These are phyloP conservation scores for Andrena minutula DNA, from an alignment of 2,888 invertebrate genomes.

Conservation along the genomic window DNA sequence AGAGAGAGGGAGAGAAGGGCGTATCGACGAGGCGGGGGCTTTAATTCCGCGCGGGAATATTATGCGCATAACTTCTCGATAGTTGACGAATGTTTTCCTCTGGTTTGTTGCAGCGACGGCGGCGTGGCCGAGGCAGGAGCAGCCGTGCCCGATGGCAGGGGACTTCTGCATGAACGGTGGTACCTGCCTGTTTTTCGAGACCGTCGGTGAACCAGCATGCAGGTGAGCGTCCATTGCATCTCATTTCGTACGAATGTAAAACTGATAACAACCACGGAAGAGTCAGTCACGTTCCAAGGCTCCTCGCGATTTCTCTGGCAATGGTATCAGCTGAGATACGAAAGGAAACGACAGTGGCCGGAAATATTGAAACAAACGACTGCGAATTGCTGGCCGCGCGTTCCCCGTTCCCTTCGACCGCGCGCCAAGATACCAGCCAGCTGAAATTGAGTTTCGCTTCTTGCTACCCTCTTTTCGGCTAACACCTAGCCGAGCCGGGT, in stretches of 20 bases:
- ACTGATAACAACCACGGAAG: background rate
- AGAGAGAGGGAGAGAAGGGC: too few relatives aligned
- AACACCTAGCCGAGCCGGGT: constrained; percentile 18
- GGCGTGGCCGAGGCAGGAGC: constrained; percentile 87
- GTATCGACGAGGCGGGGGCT: constrained; percentile 4
- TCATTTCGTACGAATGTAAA: too few relatives aligned
- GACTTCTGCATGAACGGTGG: constrained; percentile 95
- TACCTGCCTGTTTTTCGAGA: constrained; percentile 92
- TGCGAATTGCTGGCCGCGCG: constrained; percentile 15
- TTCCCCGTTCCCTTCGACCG: background rate
- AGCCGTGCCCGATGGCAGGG: constrained; percentile 89
- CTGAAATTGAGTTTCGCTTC: constrained; percentile 64
- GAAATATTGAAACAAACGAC: constrained; percentile 54
- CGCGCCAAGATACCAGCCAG: constrained; percentile 13
- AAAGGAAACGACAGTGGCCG: background rate
- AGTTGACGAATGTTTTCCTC: constrained; percentile 48
- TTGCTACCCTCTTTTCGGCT: constrained; percentile 55
- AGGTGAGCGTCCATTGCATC: constrained; percentile 87
- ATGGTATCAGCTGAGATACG: background rate
- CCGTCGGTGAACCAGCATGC: constrained; percentile 93
- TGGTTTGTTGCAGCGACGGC: constrained; percentile 85
- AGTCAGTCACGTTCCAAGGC: constrained; percentile 12
- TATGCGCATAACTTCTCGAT: constrained; percentile 16
- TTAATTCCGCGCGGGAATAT: background rate
- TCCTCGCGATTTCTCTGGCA: background rate